phyloP scores from a whole-genome alignment of 2,797 vertebrate species.

The Triplophysa bombifrons region DNA sequence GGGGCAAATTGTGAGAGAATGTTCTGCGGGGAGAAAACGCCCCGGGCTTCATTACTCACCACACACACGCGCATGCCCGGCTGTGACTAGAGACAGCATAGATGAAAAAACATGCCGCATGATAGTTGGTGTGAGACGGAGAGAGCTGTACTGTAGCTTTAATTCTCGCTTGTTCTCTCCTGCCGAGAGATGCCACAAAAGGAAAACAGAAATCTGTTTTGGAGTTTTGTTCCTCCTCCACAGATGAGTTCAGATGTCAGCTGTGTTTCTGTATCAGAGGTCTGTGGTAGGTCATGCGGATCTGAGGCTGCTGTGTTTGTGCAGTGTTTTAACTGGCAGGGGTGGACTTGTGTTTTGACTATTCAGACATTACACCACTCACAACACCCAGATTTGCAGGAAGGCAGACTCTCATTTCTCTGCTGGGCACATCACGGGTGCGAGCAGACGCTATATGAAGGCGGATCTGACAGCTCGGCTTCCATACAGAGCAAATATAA shows the following conservation, averaged over 20 bases:
- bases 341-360: conserved; percentile 25
- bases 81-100: neutral
- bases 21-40: conserved; percentile 52
- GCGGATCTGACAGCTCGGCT: neutral
- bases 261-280: neutral
- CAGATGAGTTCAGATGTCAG: conserved; percentile 14
- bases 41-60: conserved; percentile 58
- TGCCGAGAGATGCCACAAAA: neutral
- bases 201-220: conserved; percentile 12
- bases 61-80: neutral
- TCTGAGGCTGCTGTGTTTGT: neutral
- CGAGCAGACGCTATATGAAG: neutral
- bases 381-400: conserved; percentile 9
- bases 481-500: neutral
- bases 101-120: neutral
- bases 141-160: too few species aligned
- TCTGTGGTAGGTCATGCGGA: neutral
- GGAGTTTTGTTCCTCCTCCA: neutral
- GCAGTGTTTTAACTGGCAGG: conserved; percentile 4
- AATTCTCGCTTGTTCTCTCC: too few species aligned
- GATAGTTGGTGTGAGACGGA: neutral
- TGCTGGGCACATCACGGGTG: neutral
- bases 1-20: conserved; percentile 26
- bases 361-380: conserved; percentile 14
- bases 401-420: neutral